Evolutionary conservation across 2,113 vertebrate species (phyloP), one percentile per base, ranked within the genome.

Genomic region (Periophthalmodon schlosseri): DNA sequence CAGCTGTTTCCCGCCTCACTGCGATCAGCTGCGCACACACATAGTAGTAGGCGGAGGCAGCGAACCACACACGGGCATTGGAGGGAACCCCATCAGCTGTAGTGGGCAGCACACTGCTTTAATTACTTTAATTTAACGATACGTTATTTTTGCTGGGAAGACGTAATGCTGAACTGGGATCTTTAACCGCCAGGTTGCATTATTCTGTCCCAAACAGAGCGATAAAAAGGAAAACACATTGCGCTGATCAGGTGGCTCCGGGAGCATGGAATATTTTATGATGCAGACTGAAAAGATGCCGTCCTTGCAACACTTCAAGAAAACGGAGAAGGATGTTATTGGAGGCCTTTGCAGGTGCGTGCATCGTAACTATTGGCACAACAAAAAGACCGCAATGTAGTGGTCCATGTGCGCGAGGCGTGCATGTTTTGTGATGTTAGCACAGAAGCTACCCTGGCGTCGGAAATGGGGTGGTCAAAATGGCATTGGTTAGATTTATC

Each of bases 1-100:
- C 95, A 96, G 95, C 95, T 96, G 95, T 96, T 96, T 96, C 95
- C 95, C 95, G 95, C 95, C 95, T 95, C 95, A 90, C 93, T 90
- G 81, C 68, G 91, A 94, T 93, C 95, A 94, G 94, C 94, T 95
- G 92, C 94, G 86, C 91, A 85, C 87, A 79, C 82, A 84, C 85
- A 71, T 68, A 68, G 91, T 87, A 92, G 88, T 92, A 83, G 87
- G 91, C 89, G 91, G 91, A 86, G 89, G 82, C 80, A 85, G 78
- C 52, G 76, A 83, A 80, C 77, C 75, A 88, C 90, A 86, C 88
- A 82, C 89, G 81, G 89, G 85, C 88, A 86, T 72, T 81, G 83
- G 86, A 93, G 90, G 91, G 86, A 92, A 89, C 88, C 87, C 91
- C 88, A 92, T 93, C 92, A 93, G 92, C 92, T 93, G 92, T 87